Evolutionary conservation across 2,888 invertebrate genomes (phyloP), one percentile per base, ranked within the genome.

Genomic region (Calliphora vomitoria): DNA sequence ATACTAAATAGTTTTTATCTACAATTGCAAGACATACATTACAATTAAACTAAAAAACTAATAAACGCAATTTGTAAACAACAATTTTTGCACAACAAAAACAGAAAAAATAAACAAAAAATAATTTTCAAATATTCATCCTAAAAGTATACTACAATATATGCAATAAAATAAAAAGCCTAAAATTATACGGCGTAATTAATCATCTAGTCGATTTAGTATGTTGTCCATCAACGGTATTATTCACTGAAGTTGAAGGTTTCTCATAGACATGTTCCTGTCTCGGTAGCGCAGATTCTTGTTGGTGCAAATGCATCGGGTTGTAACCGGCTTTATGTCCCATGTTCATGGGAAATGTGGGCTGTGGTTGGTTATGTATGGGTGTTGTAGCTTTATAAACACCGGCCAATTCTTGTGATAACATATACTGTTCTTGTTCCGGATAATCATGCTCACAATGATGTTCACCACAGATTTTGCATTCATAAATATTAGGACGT

Each of bases 401-500:
- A 18, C 89, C 90, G 41, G 90, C 85, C 85, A 93, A 76, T 44
- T 93, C 93, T 83, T 95, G 94, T 5, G 94, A 92, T 72, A 93
- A 89, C 91, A 93, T 93, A 86, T 92, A 93, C 60, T 94, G 94
- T 80, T 95, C 95, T 87, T 93, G 93, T 88, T 95, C 95, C 0
- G 94, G 93, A 85, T 93, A 92, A 74, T 95, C 94, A 90, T 96
- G 95, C 90, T 97, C 97, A 92, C 97, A 97, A 94, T 98, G 96
- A 91, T 96, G 95, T 89, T 96, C 96, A 20, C 96, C 96, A 91
- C 98, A 97, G 91, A 95, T 95, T 89, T 95, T 95, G 91, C 96
- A 97, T 90, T 97, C 97, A 91, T 96, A 96, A 89, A 97, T 95
- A 87, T 96, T 96, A 8, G 98, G 97, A 89, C 96, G 96, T 87